Evolutionary conservation across 2,113 vertebrate genomes (phyloP).

Genomic region (Carollia perspicillata): DNA sequence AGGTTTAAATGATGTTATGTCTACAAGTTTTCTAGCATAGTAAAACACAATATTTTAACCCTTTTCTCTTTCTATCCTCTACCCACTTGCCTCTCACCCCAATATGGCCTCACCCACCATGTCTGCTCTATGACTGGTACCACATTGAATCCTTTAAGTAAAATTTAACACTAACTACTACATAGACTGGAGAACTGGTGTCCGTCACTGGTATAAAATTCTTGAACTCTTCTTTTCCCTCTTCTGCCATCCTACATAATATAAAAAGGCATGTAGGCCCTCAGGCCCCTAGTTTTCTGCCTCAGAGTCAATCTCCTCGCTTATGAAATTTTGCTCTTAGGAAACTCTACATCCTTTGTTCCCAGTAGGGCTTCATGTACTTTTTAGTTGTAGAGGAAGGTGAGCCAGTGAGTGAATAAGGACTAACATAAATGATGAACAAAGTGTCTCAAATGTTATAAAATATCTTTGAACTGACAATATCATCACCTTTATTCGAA

Average conservation of each 20-base stretch:
- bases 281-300: background rate
- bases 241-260: background rate
- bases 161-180: background rate
- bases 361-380: background rate
- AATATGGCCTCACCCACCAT: background rate
- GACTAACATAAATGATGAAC: background rate
- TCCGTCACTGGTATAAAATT: background rate
- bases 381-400: background rate
- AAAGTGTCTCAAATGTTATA: background rate
- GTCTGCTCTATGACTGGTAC: background rate
- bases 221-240: background rate
- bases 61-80: background rate
- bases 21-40: background rate
- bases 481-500: background rate
- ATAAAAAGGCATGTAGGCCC: background rate
- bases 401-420: background rate
- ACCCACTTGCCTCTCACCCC: background rate
- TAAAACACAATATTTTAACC: background rate
- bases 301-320: background rate
- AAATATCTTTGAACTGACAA: constrained; percentile 4
- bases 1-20: background rate
- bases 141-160: background rate
- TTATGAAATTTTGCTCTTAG: background rate
- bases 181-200: background rate
- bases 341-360: background rate